Conservation (phyloP, 2,888 invertebrate species). For the Ariolimax columbianus region DNA sequence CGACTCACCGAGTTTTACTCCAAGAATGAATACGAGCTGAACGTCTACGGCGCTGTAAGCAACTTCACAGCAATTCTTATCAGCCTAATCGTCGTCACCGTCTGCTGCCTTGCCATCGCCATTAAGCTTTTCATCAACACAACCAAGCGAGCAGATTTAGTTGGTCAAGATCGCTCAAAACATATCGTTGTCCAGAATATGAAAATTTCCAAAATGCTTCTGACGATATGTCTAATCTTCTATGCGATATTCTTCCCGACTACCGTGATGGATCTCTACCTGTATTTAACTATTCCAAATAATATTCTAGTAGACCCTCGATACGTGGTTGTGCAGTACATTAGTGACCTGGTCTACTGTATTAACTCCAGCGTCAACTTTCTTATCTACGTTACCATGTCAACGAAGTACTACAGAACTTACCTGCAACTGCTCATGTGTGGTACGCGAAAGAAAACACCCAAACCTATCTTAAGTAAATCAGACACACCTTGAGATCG, state of each 20-base stretch:
- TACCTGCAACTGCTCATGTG: not conserved
- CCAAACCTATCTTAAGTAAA: not conserved
- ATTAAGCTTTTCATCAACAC: not conserved
- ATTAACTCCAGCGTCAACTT: slow-evolving; percentile 19
- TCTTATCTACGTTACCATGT: not conserved
- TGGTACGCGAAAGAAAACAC: not conserved
- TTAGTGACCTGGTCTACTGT: not conserved
- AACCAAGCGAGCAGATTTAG: not conserved
- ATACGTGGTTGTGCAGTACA: not conserved
- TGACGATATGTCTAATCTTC: not conserved
- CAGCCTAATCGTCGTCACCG: not conserved
- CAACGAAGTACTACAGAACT: not conserved
- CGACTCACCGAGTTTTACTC: not conserved
- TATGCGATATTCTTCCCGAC: not conserved
- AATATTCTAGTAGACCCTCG: not conserved
- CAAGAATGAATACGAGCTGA: not conserved
- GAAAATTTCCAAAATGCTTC: slow-evolving; percentile 8
- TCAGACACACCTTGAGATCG: not conserved
- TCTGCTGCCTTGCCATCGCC: not conserved
- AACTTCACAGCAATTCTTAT: not conserved
- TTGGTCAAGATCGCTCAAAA: not conserved
- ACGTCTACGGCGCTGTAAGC: not conserved
- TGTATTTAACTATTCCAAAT: not conserved
- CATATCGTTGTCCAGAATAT: not conserved
- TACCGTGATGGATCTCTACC: not conserved